phyloP scores from a whole-genome alignment of 2,888 invertebrate species.

The Nomada ferruginata region DNA sequence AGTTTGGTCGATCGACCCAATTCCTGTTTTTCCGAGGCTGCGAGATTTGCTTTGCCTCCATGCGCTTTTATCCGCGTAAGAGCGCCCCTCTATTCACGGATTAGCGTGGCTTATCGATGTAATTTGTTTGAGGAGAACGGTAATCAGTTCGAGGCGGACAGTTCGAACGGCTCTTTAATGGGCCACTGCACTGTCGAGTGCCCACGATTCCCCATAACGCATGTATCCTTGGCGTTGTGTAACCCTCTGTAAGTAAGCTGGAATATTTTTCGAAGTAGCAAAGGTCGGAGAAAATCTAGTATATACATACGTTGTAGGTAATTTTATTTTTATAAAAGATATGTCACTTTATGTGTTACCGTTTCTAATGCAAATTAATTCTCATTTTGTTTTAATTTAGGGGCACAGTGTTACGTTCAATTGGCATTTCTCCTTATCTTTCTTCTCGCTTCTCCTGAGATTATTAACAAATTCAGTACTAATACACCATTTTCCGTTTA shows the following conservation, averaged over 20 bases:
- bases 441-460: too few species aligned
- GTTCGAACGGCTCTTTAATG: conserved; percentile 28
- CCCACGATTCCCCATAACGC: background rate
- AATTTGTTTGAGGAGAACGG: conserved; percentile 56
- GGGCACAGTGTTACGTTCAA: too few species aligned
- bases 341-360: too few species aligned
- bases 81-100: conserved; percentile 52
- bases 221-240: background rate
- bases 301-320: too few species aligned
- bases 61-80: conserved; percentile 47
- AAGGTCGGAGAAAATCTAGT: too few species aligned
- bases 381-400: too few species aligned
- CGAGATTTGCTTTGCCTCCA: conserved; percentile 44
- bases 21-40: conserved; percentile 51
- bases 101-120: conserved; percentile 59
- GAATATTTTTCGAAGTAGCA: too few species aligned
- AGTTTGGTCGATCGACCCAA: conserved; percentile 62
- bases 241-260: too few species aligned
- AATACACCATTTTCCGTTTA: background rate
- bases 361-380: too few species aligned
- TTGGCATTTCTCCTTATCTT: too few species aligned
- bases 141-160: conserved; percentile 45
- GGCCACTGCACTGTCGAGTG: background rate
- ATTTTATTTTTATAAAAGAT: too few species aligned
- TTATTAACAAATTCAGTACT: too few species aligned